Evolutionary conservation across 1,140 invertebrate genomes (phyloP), one percentile per base, ranked within the genome.

Genomic region (roundworm (Caenorhabditis elegans)): DNA sequence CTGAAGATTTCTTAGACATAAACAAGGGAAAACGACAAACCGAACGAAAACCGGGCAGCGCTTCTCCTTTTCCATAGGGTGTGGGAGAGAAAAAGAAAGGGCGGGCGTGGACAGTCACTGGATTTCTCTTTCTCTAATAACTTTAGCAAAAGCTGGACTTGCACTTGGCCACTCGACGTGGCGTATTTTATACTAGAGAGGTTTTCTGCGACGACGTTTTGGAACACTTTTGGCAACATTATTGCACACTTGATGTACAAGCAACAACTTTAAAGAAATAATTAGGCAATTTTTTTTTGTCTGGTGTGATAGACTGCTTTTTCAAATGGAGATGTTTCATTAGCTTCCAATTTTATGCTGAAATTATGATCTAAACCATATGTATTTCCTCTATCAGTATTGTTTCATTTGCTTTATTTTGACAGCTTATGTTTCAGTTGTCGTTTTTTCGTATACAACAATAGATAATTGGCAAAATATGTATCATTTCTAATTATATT

Each of bases 51-150:
- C 60, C 60, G 60, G n/a, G 60, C 60, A 39, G 60, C 60, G 60
- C 60, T 70, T 70, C 34, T 39, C 31, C n/a, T 70, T 31, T 70
- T 70, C 34, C 39, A 43, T 36, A 13, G 34, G 31, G 34, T 70
- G 34, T 36, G 60, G 60, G 60, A 39, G 22, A 28, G 1, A 26
- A 24, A 43, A 28, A 60, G 19, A 70, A 34, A 70, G 60, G 60
- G 60, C 60, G 60, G 60, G 60, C 39, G 60, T 70, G 60, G 60
- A 70, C 34, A 70, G 60, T 70, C 60, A 39, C 60, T 36, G 60
- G 60, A 70, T 70, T 70, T 70, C 60, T 70, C 60, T 70, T 70
- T 70, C 60, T 70, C 60, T 70, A 70, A 70, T 70, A 70, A 70
- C 60, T 70, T 70, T n/a, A 34, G 60, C n/a, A 43, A 70, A 70